Evolutionary conservation across 2,797 vertebrate genomes (phyloP).

Genomic region (Sebastes paucispinis): DNA sequence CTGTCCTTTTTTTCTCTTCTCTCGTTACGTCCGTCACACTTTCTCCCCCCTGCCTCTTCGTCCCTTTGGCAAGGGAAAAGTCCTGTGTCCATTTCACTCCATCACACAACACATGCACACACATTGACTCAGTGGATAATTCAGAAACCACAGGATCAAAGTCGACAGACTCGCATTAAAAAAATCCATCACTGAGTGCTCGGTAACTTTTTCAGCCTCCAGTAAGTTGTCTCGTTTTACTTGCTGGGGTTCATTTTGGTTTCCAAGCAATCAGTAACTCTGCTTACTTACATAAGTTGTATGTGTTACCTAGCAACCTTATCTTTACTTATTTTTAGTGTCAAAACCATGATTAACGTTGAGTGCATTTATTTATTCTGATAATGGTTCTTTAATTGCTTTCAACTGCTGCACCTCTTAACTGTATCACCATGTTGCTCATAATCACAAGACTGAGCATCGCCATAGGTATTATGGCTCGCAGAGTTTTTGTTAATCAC

Average conservation of each 20-base stretch:
- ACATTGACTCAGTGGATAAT: not conserved
- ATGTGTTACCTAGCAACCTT: slow-evolving; percentile 56
- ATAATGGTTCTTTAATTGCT: slow-evolving; percentile 24
- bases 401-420: slow-evolving; percentile 17
- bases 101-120: slow-evolving; percentile 9
- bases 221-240: not conserved
- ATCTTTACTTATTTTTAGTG: not conserved
- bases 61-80: not conserved
- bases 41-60: not conserved
- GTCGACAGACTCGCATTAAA: not conserved
- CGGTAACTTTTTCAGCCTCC: not conserved
- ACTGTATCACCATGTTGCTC: not conserved
- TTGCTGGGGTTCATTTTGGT: slow-evolving; percentile 14
- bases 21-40: not conserved
- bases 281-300: not conserved
- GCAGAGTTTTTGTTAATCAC: not conserved
- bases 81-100: not conserved
- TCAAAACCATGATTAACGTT: slow-evolving; percentile 9
- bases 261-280: slow-evolving; percentile 10
- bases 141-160: slow-evolving; percentile 19
- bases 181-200: not conserved
- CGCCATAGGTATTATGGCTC: not conserved
- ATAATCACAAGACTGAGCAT: slow-evolving; percentile 10
- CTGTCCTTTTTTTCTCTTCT: not conserved
- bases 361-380: slow-evolving; percentile 25